phyloP scores from a whole-genome alignment of 2,888 invertebrate genomes.

The Polyploca ridens region DNA sequence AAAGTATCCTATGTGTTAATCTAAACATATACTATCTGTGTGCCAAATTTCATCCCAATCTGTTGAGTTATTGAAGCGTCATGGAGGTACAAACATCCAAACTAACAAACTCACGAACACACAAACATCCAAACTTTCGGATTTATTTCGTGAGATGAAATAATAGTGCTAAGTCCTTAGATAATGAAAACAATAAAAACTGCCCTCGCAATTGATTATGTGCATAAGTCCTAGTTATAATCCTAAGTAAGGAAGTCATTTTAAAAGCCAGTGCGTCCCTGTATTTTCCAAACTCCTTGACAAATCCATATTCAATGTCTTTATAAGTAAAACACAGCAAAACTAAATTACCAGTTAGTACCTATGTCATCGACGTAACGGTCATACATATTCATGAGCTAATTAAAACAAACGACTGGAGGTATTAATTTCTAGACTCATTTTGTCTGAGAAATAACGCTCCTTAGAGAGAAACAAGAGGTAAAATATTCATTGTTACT shows the following conservation, averaged over 20 bases:
- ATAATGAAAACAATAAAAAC: too few species aligned
- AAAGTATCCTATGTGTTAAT: too few species aligned
- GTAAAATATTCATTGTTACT: constrained; percentile 44
- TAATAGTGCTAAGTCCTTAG: too few species aligned
- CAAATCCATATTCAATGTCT: constrained; percentile 33
- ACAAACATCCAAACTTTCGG: too few species aligned
- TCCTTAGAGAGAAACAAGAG: constrained; percentile 45
- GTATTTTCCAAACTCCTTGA: constrained; percentile 22
- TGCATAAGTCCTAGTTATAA: too few species aligned
- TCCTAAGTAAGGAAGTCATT: constrained; percentile 2
- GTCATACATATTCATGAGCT: constrained; percentile 69
- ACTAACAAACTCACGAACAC: too few species aligned
- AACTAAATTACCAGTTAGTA: constrained; percentile 47
- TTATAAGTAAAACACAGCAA: constrained; percentile 35
- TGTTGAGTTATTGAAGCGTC: too few species aligned
- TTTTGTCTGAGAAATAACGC: constrained; percentile 55
- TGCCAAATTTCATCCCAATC: too few species aligned
- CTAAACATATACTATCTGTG: too few species aligned
- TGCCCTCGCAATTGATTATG: too few species aligned
- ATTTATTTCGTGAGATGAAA: too few species aligned
- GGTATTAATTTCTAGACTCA: constrained; percentile 69
- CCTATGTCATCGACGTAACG: constrained; percentile 55
- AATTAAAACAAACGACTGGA: constrained; percentile 69
- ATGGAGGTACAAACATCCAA: too few species aligned
- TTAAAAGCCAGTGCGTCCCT: constrained; percentile 19